phyloP scores from a whole-genome alignment of 2,888 invertebrate genomes.

The Flabesymbios commensalis region DNA sequence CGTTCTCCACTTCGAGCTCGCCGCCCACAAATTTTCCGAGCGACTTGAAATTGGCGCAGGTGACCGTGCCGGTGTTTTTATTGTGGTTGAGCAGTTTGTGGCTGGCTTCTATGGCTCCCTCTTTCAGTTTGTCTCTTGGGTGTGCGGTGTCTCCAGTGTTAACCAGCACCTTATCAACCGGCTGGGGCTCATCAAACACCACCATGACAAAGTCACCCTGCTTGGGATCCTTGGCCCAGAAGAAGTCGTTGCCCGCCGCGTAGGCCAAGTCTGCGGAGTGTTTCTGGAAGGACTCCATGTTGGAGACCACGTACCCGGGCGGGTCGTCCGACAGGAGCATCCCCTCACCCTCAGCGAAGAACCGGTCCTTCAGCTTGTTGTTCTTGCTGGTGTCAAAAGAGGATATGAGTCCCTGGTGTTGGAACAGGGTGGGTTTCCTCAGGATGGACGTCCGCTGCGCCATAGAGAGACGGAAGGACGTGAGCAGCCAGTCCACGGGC shows the following conservation, averaged over 20 bases:
- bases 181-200: constrained; percentile 15
- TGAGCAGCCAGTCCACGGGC: constrained; percentile 37
- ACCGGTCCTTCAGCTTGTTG: constrained; percentile 52
- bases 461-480: constrained; percentile 26
- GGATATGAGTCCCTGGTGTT: constrained; percentile 47
- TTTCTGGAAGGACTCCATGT: constrained; percentile 48
- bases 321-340: constrained; percentile 49
- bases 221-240: constrained; percentile 27
- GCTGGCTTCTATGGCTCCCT: background rate
- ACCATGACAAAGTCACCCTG: constrained; percentile 16
- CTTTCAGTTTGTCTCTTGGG: background rate
- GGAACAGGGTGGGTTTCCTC: constrained; percentile 37
- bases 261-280: constrained; percentile 54
- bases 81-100: background rate
- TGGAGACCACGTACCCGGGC: constrained; percentile 52
- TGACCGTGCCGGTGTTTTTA: background rate
- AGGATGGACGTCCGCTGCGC: constrained; percentile 23
- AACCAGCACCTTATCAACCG: constrained; percentile 15
- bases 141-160: constrained; percentile 17
- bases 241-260: constrained; percentile 19
- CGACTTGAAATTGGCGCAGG: background rate
- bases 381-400: constrained; percentile 52
- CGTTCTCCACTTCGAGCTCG: background rate
- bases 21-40: background rate
- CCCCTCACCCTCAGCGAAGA: constrained; percentile 37